Base-by-base conservation (phyloP, 2,797 vertebrate genomes). In the Anabas testudineus region DNA sequence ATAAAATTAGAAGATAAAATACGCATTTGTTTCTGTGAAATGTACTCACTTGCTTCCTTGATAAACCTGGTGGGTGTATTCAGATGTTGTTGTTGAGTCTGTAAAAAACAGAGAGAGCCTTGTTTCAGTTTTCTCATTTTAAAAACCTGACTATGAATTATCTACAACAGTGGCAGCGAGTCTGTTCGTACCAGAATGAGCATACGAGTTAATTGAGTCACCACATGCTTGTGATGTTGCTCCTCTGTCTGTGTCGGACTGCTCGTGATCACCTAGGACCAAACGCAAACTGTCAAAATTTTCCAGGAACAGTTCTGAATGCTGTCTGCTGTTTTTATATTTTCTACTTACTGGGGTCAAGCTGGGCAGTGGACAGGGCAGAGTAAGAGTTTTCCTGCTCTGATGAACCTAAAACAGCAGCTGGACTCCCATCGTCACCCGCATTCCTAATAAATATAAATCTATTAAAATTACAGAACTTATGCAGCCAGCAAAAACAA, bases 1-100 rank as follows among this genome's bases (percentile, higher is more conserved):
- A 13, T 19, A 42, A 45, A 3, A 34, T 10, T 16, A 10, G 0
- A 32, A 46, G 16, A 26, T 18, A 12, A 41, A 1, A 71, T 15
- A 24, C 2, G 9, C 10, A 42, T 54, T 14, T 58, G 32, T 0
- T n/a, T 15, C 22, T 1, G 16, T 47, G 26, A 15, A 18, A 36
- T 19, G 16, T 19, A 87, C 98, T 97, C 94, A 99, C 98, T 94
- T 93, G 91, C 21, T 97, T 93, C 94, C 93, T 93, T 96, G 96
- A 94, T 97, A 99, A 81, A 97, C 95, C 87, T 97, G 96, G 87
- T 96, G 96, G 87, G 94, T 95, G 95, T 95, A 99, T 88, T 97
- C 97, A 86, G 94, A 92, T 39, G 95, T 90, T 72, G 93, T 92
- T 48, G 96, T 94, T 71, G 96, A 82, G 78, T 96, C 95, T 72